Percentiles rank a stretch among this genome's conserved stretches.
These are phyloP conservation scores for Apodemia zela DNA, from an alignment of 2,888 invertebrate genomes.

Conservation along the genomic window DNA sequence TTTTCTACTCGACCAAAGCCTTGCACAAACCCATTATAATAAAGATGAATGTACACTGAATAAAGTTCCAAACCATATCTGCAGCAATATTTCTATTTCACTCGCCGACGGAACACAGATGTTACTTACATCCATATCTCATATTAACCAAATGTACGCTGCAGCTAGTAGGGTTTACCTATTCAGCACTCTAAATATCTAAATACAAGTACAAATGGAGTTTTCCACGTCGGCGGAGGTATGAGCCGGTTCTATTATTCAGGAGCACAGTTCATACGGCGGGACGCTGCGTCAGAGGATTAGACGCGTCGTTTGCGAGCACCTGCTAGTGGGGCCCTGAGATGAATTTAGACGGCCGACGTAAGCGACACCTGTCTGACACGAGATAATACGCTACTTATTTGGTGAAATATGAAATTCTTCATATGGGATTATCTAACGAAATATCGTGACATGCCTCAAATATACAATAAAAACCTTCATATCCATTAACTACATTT, in stretches of 20 bases:
- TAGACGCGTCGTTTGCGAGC: conserved; percentile 60
- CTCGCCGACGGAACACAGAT: conserved; percentile 5
- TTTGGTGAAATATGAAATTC: conserved; percentile 72
- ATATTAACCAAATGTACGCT: conserved; percentile 24
- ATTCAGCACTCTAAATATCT: conserved; percentile 26
- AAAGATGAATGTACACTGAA: neutral
- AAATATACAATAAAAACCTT: conserved; percentile 20
- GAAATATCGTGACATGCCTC: conserved; percentile 34
- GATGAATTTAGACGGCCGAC: conserved; percentile 68
- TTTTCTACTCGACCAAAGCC: neutral
- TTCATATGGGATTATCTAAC: conserved; percentile 56
- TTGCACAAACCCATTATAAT: neutral
- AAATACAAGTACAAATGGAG: conserved; percentile 37
- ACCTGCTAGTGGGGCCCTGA: conserved; percentile 54
- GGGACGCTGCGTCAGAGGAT: conserved; percentile 40
- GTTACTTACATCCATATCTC: conserved; percentile 13
- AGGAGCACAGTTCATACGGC: conserved; percentile 41
- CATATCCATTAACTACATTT: conserved; percentile 19
- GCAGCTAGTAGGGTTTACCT: conserved; percentile 25
- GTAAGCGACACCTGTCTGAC: conserved; percentile 72
- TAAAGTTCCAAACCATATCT: conserved; percentile 1
- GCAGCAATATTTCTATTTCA: conserved; percentile 13
- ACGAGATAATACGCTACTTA: conserved; percentile 70
- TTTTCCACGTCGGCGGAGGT: conserved; percentile 42
- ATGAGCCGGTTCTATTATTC: conserved; percentile 41